Evolutionary conservation across 2,888 invertebrate genomes (phyloP).

Genomic region (Ectemnius cavifrons): DNA sequence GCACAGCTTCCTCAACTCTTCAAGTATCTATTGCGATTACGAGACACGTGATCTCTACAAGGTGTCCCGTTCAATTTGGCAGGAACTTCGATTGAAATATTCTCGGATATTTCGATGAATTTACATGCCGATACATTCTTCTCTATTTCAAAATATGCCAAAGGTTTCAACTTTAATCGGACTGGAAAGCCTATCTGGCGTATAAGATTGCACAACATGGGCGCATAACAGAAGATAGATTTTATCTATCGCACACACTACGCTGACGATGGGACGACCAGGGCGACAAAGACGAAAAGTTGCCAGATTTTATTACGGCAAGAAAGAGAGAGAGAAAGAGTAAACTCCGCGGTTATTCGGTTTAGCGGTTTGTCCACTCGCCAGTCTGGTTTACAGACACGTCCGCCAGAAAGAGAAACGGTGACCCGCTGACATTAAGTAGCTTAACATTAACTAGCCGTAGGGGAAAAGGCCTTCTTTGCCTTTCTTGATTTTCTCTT

Average conservation of each 20-base stretch:
- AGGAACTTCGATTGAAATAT: too few species aligned
- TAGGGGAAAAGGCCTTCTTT: too few species aligned
- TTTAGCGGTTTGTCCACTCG: conserved; percentile 29
- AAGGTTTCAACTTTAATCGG: too few species aligned
- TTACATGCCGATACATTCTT: too few species aligned
- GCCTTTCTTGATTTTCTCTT: background rate
- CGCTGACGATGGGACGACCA: conserved; percentile 10
- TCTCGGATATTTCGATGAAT: too few species aligned
- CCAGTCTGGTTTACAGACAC: conserved; percentile 36
- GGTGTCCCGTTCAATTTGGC: background rate
- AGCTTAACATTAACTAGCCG: too few species aligned
- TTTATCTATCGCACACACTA: conserved; percentile 72
- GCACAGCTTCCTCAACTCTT: conserved; percentile 26
- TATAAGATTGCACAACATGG: conserved; percentile 56
- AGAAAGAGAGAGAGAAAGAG: conserved; percentile 34
- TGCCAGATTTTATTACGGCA: conserved; percentile 52
- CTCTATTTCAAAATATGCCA: too few species aligned
- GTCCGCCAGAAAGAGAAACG: background rate
- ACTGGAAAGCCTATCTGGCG: too few species aligned
- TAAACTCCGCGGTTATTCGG: conserved; percentile 51
- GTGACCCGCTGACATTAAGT: too few species aligned
- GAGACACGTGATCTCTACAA: conserved; percentile 22
- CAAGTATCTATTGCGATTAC: conserved; percentile 7
- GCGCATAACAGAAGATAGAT: conserved; percentile 75
- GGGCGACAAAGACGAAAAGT: too few species aligned